Evolutionary conservation across 1,140 invertebrate species (phyloP).

Genomic region (Nasonia giraulti): DNA sequence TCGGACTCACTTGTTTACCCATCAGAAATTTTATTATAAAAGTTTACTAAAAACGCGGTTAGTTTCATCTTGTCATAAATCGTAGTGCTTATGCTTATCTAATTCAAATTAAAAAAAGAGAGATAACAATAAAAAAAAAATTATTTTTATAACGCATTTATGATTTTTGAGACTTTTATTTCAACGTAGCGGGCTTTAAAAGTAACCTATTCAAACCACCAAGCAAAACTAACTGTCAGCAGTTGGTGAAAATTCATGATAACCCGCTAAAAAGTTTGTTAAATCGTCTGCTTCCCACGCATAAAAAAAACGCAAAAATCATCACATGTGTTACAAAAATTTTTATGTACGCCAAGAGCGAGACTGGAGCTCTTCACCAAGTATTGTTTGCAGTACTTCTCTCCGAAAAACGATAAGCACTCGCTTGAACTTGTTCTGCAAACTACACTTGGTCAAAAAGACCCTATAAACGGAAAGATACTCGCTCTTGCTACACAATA

Average conservation of each 20-base stretch:
- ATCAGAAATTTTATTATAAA: conserved; percentile 6
- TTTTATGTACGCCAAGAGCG: too few relatives aligned
- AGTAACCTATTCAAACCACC: not conserved
- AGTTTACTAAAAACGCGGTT: conserved; percentile 24
- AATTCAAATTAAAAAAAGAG: conserved; percentile 33
- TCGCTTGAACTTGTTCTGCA: too few relatives aligned
- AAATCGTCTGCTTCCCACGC: too few relatives aligned
- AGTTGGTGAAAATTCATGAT: too few relatives aligned
- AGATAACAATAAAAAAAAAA: conserved; percentile 43
- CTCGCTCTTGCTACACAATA: not conserved
- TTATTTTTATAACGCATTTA: not conserved
- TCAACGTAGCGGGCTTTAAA: not conserved
- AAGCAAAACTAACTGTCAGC: not conserved
- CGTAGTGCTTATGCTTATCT: conserved; percentile 12
- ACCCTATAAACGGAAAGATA: not conserved
- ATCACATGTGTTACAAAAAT: too few relatives aligned
- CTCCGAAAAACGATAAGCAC: too few relatives aligned
- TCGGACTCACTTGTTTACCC: conserved; percentile 32
- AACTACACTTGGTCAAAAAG: too few relatives aligned
- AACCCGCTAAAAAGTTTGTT: too few relatives aligned
- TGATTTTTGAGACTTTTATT: not conserved
- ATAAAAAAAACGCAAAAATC: too few relatives aligned
- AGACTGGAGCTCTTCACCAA: too few relatives aligned
- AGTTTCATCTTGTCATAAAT: conserved; percentile 33
- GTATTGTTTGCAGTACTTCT: too few relatives aligned